phyloP scores from a whole-genome alignment of 2,797 vertebrate species.

The Sorex maritimensis region DNA sequence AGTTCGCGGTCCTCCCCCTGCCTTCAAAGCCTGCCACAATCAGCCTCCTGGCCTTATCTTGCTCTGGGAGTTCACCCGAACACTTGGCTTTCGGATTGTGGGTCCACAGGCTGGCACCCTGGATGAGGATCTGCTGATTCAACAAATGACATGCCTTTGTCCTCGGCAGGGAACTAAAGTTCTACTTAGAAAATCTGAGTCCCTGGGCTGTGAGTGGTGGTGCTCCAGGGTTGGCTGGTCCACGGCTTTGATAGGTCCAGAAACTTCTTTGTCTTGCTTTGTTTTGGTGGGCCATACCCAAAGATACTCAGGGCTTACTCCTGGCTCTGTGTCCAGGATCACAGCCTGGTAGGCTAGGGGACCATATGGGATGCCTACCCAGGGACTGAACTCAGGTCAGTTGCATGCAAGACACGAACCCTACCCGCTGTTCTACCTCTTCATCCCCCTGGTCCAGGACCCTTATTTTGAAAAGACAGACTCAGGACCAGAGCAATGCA shows the following conservation, averaged over 20 bases:
- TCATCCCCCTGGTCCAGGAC: neutral
- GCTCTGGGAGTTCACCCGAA: neutral
- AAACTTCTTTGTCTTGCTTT: no score
- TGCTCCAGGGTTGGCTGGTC: neutral
- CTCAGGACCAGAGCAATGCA: neutral
- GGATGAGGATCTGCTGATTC: conserved; percentile 50
- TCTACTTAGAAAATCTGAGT: conserved; percentile 34
- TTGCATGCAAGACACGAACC: no score
- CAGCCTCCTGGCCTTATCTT: neutral
- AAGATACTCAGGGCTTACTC: no score
- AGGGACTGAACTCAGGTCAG: no score
- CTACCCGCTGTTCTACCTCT: no score
- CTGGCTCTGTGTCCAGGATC: no score
- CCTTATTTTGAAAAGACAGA: conserved; percentile 47
- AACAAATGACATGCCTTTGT: conserved; percentile 7
- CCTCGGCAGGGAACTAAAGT: neutral
- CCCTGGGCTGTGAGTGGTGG: conserved; percentile 39
- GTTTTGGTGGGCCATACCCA: no score
- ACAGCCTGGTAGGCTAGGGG: no score
- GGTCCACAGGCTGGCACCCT: conserved; percentile 5
- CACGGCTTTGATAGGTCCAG: neutral
- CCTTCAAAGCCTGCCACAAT: conserved; percentile 55
- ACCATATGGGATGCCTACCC: no score
- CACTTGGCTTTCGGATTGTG: neutral
- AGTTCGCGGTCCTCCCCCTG: neutral